phyloP scores from a whole-genome alignment of 2,113 vertebrate genomes.

The Pyxicephalus adspersus region DNA sequence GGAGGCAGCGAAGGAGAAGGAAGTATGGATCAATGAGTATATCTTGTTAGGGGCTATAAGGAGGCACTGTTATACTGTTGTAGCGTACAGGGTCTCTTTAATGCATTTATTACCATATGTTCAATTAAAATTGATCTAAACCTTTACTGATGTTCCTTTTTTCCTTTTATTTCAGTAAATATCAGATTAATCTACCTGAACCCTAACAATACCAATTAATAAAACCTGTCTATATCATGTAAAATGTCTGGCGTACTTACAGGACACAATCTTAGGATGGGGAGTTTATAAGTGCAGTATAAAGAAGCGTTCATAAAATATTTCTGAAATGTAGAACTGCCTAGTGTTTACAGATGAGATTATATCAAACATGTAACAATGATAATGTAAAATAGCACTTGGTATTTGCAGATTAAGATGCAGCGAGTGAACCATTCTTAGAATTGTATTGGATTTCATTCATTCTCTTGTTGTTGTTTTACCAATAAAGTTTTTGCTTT shows the following conservation, averaged over 20 bases:
- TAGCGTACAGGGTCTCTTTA: too few species aligned
- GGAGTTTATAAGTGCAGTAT: background rate
- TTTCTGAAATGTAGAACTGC: background rate
- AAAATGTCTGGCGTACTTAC: background rate
- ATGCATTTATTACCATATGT: too few species aligned
- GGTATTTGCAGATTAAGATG: background rate
- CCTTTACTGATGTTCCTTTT: too few species aligned
- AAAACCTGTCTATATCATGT: background rate
- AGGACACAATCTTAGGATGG: background rate
- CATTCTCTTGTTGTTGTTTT: conserved; percentile 56
- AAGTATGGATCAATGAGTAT: too few species aligned
- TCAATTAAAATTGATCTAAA: too few species aligned
- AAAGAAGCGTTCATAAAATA: background rate
- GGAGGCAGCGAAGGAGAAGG: too few species aligned
- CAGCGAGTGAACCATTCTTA: conserved; percentile 31
- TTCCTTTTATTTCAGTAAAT: too few species aligned
- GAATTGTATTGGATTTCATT: conserved; percentile 45
- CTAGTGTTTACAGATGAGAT: background rate
- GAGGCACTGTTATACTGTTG: too few species aligned
- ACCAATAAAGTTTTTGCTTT: conserved; percentile 55
- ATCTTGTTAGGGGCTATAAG: too few species aligned
- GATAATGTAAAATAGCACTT: background rate
- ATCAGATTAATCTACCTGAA: background rate
- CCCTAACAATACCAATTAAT: too few species aligned
- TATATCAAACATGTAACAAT: background rate